These are phyloP conservation scores for Brachionus manjavacas DNA, from an alignment of 1,140 invertebrate genomes.

Conservation along the genomic window DNA sequence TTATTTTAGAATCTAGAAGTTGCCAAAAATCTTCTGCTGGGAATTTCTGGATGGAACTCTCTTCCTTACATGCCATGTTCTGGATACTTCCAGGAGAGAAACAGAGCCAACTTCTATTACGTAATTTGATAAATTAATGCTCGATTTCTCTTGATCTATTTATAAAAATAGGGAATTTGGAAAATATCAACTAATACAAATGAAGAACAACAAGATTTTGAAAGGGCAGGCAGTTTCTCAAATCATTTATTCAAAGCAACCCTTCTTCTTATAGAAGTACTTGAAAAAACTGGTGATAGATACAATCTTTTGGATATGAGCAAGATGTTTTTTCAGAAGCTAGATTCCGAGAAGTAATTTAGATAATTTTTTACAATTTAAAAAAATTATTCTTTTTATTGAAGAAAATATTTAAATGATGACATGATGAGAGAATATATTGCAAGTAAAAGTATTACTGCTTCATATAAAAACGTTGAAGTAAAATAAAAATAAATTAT, in stretches of 20 bases:
- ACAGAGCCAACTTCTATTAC: conserved; percentile 12
- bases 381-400: neutral
- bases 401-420: conserved; percentile 30
- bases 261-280: neutral
- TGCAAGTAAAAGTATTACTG: neutral
- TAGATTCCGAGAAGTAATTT: conserved; percentile 12
- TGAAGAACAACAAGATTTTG: conserved; percentile 31
- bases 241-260: conserved; percentile 30
- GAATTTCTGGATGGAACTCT: neutral
- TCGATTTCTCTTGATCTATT: neutral
- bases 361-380: neutral
- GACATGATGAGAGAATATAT: neutral
- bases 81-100: conserved; percentile 13
- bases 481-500: neutral
- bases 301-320: neutral
- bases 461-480: neutral
- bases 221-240: conserved; percentile 28
- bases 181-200: conserved; percentile 23
- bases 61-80: conserved; percentile 35
- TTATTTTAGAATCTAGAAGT: conserved; percentile 13
- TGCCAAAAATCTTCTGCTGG: neutral
- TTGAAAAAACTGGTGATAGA: neutral
- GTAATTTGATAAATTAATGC: neutral
- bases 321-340: conserved; percentile 29
- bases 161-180: conserved; percentile 14